Conservation (phyloP, 35 echinoderm and acorn worm species). For the Diadema setosum region DNA sequence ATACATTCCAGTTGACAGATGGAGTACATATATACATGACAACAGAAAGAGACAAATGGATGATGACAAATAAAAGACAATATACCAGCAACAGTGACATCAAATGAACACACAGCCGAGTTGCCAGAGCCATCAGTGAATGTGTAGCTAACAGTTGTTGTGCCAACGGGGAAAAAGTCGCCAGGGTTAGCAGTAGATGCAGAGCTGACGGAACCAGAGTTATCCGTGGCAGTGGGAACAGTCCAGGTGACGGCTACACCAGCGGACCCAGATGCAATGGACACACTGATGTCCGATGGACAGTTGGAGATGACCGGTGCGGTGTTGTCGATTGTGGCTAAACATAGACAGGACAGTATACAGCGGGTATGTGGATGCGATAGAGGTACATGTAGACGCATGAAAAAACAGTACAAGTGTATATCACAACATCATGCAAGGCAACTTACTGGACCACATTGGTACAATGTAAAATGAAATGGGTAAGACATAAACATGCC, state of each 20-base stretch:
- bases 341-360: background rate
- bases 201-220: background rate
- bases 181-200: background rate
- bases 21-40: background rate
- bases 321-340: background rate
- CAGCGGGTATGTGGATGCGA: background rate
- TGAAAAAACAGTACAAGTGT: background rate
- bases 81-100: background rate
- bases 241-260: slow-evolving; percentile 10
- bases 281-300: background rate
- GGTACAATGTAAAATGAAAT: too few species aligned
- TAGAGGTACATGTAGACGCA: background rate
- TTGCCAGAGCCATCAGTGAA: slow-evolving; percentile 34
- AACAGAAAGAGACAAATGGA: background rate
- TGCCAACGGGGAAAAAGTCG: background rate
- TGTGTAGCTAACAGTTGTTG: slow-evolving; percentile 6
- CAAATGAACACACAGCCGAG: background rate
- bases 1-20: too few species aligned
- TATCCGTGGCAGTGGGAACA: slow-evolving; percentile 23
- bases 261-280: background rate
- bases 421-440: background rate
- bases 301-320: background rate
- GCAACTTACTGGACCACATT: background rate
- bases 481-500: too few species aligned
- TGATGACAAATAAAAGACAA: background rate